Evolutionary conservation across 2,113 vertebrate genomes (phyloP), one percentile per base, ranked within the genome.

Genomic region (Cyprinodon tularosa): DNA sequence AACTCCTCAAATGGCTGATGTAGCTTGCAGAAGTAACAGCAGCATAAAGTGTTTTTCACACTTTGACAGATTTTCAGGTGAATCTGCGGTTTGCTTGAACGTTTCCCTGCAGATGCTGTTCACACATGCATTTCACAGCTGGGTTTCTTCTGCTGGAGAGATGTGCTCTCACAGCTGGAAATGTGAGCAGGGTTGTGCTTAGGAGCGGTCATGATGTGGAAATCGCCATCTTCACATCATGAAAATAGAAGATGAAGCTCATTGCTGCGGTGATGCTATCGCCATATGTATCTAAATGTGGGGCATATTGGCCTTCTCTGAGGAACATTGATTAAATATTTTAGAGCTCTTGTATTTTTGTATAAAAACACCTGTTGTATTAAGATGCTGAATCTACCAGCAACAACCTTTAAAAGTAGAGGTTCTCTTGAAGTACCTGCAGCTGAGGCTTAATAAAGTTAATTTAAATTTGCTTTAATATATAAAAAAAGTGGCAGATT

Each of bases 101-200:
- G 20, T 44, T 66, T 66, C 14, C 44, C n/a, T 22, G 44, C n/a
- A 14, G 42, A 29, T 66, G 40, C 42, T 29, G n/a, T 45, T 66
- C 64, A 66, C 64, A 66, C 64, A 44, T 45, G 20, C 40, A 45
- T n/a, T 66, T 66, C 64, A 13, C 42, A 44, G 42, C 64, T 45
- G 64, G 64, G 45, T 39, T 12, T 44, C 40, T 66, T 66, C 64
- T 47, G 40, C 64, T 14, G 64, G 42, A 66, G 64, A 66, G 64
- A 66, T 4, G 40, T 22, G 42, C n/a, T 66, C 42, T 45, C 42
- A 40, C 64, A 66, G 64, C 64, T 66, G 64, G 64, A 66, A 66
- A 66, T 66, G 12, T n/a, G 11, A 44, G 42, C 11, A 42, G 45
- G 42, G 42, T 39, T 15, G 37, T 66, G 40, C 40, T 7, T 9